Conservation (phyloP, 2,888 invertebrate species). For the Melinaea marsaeus region DNA sequence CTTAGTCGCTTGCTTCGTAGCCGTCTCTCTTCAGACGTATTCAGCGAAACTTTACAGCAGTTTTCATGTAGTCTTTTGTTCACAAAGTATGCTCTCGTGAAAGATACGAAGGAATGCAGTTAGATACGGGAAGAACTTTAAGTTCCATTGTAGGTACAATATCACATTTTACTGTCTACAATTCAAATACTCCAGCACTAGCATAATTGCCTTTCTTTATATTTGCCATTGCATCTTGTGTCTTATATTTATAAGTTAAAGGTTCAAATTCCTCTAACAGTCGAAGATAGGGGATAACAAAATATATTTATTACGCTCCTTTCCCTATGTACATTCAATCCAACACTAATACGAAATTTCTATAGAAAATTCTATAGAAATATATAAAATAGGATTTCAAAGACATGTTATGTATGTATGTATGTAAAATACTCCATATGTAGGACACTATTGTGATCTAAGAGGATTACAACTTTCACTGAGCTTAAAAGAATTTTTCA, state of each 20-base stretch:
- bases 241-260: background rate
- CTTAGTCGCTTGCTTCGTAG: constrained; percentile 38
- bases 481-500: constrained; percentile 22
- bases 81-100: constrained; percentile 44
- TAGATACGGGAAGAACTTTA: constrained; percentile 39
- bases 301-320: too few species aligned
- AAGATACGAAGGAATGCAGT: constrained; percentile 41
- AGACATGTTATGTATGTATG: background rate
- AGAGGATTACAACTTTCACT: constrained; percentile 8
- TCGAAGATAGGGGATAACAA: too few species aligned
- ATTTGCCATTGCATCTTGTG: constrained; percentile 8
- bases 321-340: too few species aligned
- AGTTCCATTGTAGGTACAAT: constrained; percentile 26
- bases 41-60: constrained; percentile 39
- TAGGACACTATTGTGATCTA: constrained; percentile 10
- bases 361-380: too few species aligned
- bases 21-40: constrained; percentile 39
- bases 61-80: constrained; percentile 57
- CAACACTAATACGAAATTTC: too few species aligned
- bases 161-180: constrained; percentile 27
- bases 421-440: constrained; percentile 9
- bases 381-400: background rate
- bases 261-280: too few species aligned
- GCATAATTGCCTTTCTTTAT: constrained; percentile 8
- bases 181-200: constrained; percentile 7